Evolutionary conservation across 2,113 vertebrate species (phyloP).

Genomic region (Ahaetulla prasina): DNA sequence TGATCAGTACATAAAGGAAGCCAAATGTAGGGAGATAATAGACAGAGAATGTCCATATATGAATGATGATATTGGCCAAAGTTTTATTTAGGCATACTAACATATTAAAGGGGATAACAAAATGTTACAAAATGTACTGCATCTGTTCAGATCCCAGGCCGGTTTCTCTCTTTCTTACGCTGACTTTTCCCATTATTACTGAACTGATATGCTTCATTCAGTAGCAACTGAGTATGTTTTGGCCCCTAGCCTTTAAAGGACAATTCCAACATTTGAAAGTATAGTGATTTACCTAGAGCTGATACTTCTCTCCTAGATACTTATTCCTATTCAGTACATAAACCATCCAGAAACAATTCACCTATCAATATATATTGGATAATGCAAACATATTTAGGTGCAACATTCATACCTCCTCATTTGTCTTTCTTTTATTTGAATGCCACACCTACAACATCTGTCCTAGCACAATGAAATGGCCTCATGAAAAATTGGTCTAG

Average conservation of each 20-base stretch:
- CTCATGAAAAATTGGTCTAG: too few relatives aligned
- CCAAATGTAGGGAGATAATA: not conserved
- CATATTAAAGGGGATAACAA: not conserved
- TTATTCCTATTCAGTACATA: not conserved
- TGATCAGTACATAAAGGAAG: not conserved
- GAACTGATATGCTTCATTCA: not conserved
- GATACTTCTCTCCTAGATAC: not conserved
- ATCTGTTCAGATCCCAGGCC: not conserved
- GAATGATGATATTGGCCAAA: not conserved
- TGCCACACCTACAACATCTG: not conserved
- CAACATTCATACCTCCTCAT: not conserved
- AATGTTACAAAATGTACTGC: not conserved
- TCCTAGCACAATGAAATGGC: not conserved
- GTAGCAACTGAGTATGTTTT: not conserved
- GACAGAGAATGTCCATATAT: not conserved
- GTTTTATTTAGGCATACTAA: not conserved
- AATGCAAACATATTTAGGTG: not conserved
- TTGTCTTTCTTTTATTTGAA: not conserved
- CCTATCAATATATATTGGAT: not conserved
- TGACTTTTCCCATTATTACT: not conserved
- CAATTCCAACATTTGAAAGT: not conserved
- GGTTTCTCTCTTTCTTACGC: not conserved
- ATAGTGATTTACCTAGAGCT: not conserved
- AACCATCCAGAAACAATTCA: not conserved
- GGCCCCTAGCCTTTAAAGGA: not conserved